Percentiles rank a stretch among this genome's conserved stretches.
Conservation (phyloP, 1,140 invertebrate species). For the roundworm (Caenorhabditis elegans) region DNA sequence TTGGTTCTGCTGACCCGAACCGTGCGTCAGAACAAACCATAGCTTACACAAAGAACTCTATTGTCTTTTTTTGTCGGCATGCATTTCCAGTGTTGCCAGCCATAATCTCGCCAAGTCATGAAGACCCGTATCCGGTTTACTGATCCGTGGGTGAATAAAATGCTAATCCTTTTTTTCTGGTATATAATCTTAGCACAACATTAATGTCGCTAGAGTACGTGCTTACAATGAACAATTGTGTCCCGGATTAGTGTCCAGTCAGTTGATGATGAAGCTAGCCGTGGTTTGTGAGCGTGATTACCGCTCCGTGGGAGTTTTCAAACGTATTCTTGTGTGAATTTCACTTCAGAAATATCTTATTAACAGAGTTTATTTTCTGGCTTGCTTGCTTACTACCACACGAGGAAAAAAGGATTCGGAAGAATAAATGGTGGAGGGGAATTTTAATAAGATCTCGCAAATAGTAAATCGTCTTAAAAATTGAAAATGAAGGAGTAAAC, state of each 20-base stretch:
- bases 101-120: background rate
- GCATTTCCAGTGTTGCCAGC: too few relatives aligned
- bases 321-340: too few relatives aligned
- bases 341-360: background rate
- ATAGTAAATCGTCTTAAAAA: too few relatives aligned
- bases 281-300: background rate
- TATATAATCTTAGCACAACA: background rate
- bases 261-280: background rate
- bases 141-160: background rate
- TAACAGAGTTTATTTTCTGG: conserved; percentile 21
- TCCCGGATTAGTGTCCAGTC: background rate
- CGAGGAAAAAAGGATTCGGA: too few relatives aligned
- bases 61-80: too few relatives aligned
- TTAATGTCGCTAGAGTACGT: background rate
- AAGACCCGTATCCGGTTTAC: conserved; percentile 18
- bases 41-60: too few relatives aligned
- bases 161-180: background rate
- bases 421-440: too few relatives aligned
- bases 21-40: too few relatives aligned
- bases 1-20: too few relatives aligned
- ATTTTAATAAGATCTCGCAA: too few relatives aligned
- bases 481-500: too few relatives aligned
- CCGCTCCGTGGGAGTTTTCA: background rate
- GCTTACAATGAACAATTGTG: background rate
- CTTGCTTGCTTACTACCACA: conserved; percentile 1